Conservation (phyloP, 1,140 invertebrate genomes). For the Rhyzopertha dominica region DNA sequence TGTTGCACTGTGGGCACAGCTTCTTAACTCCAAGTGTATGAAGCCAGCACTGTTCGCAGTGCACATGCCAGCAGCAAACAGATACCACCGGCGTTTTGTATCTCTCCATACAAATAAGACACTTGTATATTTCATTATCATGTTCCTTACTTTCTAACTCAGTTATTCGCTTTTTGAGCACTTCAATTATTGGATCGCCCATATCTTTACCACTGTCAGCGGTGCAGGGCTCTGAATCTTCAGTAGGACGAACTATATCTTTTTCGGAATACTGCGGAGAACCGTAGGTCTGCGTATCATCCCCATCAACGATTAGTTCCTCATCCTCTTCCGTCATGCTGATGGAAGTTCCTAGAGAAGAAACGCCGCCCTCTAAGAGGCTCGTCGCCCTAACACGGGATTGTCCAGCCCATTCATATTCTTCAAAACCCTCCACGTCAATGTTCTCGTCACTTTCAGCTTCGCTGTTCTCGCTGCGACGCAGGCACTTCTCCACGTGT, state of each 20-base stretch:
- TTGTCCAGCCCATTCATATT: slow-evolving; percentile 80
- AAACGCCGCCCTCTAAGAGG: slow-evolving; percentile 66
- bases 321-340: slow-evolving; percentile 47
- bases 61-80: slow-evolving; percentile 93
- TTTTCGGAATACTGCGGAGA: slow-evolving; percentile 76
- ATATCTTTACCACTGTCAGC: slow-evolving; percentile 49
- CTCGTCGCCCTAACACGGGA: slow-evolving; percentile 65
- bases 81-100: slow-evolving; percentile 90
- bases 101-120: slow-evolving; percentile 82
- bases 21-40: slow-evolving; percentile 86
- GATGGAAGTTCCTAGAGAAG: slow-evolving; percentile 53
- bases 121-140: slow-evolving; percentile 59
- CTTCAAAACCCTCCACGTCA: slow-evolving; percentile 67
- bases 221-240: slow-evolving; percentile 53
- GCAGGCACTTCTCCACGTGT: slow-evolving; percentile 71
- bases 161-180: slow-evolving; percentile 62
- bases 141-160: slow-evolving; percentile 56
- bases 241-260: slow-evolving; percentile 59
- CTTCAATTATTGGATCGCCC: slow-evolving; percentile 64
- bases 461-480: slow-evolving; percentile 49
- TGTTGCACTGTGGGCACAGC: slow-evolving; percentile 91
- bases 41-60: slow-evolving; percentile 92
- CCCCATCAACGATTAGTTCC: slow-evolving; percentile 53
- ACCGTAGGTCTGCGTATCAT: slow-evolving; percentile 83
- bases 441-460: slow-evolving; percentile 66